phyloP scores from a whole-genome alignment of 92 coral and sea anemone genomes.

The Pocillopora grandis region DNA sequence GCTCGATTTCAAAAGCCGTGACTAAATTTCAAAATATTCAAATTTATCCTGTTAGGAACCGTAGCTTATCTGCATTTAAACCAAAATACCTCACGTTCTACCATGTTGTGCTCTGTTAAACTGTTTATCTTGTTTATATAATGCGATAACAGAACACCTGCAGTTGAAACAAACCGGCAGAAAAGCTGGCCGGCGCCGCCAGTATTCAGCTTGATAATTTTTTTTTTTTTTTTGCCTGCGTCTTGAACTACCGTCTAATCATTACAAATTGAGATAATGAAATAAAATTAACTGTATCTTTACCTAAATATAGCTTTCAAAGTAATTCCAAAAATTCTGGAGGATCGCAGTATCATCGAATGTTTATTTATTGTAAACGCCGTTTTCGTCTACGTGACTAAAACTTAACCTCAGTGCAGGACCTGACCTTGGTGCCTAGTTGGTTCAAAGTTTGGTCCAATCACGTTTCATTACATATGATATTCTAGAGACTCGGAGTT shows the following conservation, averaged over 20 bases:
- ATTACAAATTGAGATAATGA: background rate
- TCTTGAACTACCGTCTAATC: background rate
- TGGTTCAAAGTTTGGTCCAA: background rate
- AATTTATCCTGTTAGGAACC: too few species aligned
- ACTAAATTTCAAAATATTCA: too few species aligned
- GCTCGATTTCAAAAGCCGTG: background rate
- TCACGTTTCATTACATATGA: background rate
- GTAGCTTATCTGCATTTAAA: background rate
- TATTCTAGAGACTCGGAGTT: background rate
- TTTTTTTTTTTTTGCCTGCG: background rate
- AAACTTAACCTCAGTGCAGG: background rate
- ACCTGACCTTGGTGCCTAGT: slow-evolving; percentile 4
- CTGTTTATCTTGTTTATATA: slow-evolving; percentile 5
- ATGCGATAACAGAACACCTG: background rate
- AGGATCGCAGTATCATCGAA: background rate
- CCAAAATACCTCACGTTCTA: too few species aligned
- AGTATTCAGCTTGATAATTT: background rate
- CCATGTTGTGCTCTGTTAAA: background rate
- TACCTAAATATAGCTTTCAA: background rate
- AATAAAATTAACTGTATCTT: background rate
- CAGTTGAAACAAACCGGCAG: background rate
- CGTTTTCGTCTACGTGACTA: slow-evolving; percentile 1
- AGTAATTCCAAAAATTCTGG: background rate
- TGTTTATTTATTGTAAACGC: background rate
- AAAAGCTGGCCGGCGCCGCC: slow-evolving; percentile 4